Conservation (phyloP, 2,888 invertebrate genomes). For the Dryococelus australis region DNA sequence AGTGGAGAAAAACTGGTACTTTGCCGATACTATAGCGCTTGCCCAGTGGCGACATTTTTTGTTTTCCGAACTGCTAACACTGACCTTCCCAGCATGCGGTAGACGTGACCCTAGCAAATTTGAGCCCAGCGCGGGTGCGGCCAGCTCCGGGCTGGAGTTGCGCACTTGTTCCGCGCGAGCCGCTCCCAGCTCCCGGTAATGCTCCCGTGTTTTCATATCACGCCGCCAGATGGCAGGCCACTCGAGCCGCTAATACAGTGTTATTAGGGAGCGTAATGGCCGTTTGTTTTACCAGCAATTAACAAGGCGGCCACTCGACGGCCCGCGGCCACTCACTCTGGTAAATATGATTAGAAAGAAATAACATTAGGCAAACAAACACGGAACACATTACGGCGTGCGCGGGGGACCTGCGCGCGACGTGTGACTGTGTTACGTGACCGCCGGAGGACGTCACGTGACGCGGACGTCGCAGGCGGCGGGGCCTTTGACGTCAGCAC, state of each 20-base stretch:
- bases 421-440: neutral
- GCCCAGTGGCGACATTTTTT: too few species aligned
- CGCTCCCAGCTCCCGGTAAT: constrained; percentile 27
- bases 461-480: too few species aligned
- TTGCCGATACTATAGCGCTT: too few species aligned
- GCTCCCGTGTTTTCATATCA: constrained; percentile 27
- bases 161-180: constrained; percentile 5
- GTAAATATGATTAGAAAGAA: constrained; percentile 30
- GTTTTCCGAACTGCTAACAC: too few species aligned
- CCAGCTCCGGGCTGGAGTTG: neutral
- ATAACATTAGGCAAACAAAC: constrained; percentile 29
- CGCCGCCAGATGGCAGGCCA: constrained; percentile 30
- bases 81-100: too few species aligned
- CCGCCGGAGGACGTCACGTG: neutral
- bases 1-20: too few species aligned
- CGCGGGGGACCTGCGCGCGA: neutral
- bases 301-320: constrained; percentile 24
- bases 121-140: too few species aligned
- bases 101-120: too few species aligned
- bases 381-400: neutral
- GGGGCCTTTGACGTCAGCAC: neutral
- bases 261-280: constrained; percentile 25
- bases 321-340: neutral
- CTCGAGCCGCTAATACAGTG: constrained; percentile 25
- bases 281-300: constrained; percentile 28